These are phyloP conservation scores for Apamea sordens DNA, from an alignment of 2,888 invertebrate species.

Conservation along the genomic window DNA sequence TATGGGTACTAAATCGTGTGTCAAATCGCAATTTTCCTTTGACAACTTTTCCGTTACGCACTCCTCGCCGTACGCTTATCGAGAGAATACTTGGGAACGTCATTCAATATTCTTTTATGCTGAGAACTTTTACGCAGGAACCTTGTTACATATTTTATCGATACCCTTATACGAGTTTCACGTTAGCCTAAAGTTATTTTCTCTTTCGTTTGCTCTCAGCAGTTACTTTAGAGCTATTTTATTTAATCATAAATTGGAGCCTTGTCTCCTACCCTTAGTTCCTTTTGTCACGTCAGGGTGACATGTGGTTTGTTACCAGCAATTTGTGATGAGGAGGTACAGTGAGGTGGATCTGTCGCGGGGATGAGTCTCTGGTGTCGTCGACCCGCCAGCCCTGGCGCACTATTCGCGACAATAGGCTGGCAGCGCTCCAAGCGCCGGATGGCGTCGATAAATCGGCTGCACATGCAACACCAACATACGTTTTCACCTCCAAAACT, in stretches of 20 bases:
- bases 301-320: slow-evolving; percentile 35
- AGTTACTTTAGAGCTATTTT: slow-evolving; percentile 25
- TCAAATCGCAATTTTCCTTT: slow-evolving; percentile 69
- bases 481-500: slow-evolving; percentile 47
- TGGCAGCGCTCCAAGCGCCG: slow-evolving; percentile 85
- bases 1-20: slow-evolving; percentile 60
- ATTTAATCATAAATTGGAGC: slow-evolving; percentile 42
- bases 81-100: slow-evolving; percentile 29
- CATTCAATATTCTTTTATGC: slow-evolving; percentile 50
- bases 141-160: slow-evolving; percentile 46
- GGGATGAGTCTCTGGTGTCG: slow-evolving; percentile 64
- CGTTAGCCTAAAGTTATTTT: slow-evolving; percentile 40
- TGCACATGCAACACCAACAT: slow-evolving; percentile 71
- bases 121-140: slow-evolving; percentile 29
- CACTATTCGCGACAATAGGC: slow-evolving; percentile 78
- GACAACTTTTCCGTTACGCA: slow-evolving; percentile 61
- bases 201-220: slow-evolving; percentile 13
- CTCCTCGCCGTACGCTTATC: slow-evolving; percentile 36
- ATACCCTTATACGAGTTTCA: slow-evolving; percentile 20
- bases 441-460: slow-evolving; percentile 73
- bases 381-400: slow-evolving; percentile 78
- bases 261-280: background rate
- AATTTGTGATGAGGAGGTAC: slow-evolving; percentile 29
- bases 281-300: slow-evolving; percentile 38
- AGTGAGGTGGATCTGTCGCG: slow-evolving; percentile 39